phyloP scores from a whole-genome alignment of 2,113 vertebrate species.

The Catharus minimus region DNA sequence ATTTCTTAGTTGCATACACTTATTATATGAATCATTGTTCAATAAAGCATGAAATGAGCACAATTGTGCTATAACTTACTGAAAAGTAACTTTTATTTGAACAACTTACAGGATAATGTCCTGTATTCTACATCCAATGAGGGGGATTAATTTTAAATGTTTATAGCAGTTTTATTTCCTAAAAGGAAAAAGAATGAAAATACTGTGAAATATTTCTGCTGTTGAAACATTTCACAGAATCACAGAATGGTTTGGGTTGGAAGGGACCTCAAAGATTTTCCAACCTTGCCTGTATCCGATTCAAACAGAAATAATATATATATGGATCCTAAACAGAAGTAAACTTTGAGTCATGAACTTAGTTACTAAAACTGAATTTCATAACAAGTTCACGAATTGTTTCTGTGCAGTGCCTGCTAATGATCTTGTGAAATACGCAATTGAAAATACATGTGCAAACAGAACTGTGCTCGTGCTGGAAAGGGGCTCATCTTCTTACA shows the following conservation, averaged over 20 bases:
- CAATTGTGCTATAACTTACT: neutral
- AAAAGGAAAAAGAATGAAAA: neutral
- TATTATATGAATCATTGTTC: neutral
- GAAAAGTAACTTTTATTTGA: neutral
- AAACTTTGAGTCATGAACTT: neutral
- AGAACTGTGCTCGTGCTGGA: neutral
- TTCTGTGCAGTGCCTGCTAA: neutral
- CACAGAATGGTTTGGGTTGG: neutral
- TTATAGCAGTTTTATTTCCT: neutral
- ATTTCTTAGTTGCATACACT: neutral
- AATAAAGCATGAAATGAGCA: neutral
- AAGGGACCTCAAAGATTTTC: neutral
- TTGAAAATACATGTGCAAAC: accelerated
- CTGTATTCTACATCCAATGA: neutral
- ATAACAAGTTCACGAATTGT: neutral
- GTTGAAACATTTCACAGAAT: neutral
- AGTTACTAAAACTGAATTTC: neutral
- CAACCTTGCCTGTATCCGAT: neutral
- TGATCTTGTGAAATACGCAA: neutral
- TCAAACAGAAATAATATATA: neutral
- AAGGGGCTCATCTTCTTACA: neutral
- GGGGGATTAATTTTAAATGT: neutral
- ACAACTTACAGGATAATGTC: neutral
- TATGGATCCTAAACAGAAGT: neutral
- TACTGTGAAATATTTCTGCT: neutral